Conservation (phyloP, 2,797 vertebrate species). For the Coilia nasus region DNA sequence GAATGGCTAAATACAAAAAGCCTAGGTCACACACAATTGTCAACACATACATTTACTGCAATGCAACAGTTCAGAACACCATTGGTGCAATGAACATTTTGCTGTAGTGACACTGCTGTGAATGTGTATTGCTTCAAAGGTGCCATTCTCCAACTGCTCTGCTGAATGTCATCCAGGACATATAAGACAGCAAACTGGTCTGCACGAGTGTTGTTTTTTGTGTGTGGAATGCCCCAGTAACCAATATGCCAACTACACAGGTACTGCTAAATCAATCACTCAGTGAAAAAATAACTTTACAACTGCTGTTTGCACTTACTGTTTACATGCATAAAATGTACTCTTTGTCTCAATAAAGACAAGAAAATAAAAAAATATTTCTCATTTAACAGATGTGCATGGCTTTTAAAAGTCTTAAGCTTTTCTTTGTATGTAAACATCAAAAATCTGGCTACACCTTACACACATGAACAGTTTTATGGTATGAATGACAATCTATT, state of each 20-base stretch:
- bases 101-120: neutral
- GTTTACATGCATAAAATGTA: conserved; percentile 52
- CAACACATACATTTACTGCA: neutral
- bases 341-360: too few relatives aligned
- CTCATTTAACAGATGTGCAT: too few relatives aligned
- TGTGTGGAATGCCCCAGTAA: conserved; percentile 66
- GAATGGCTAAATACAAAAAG: too few relatives aligned
- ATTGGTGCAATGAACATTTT: neutral
- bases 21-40: too few relatives aligned
- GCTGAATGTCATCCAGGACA: conserved; percentile 66
- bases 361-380: too few relatives aligned
- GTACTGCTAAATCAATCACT: neutral
- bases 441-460: too few relatives aligned
- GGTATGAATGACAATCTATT: too few relatives aligned
- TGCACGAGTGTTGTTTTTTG: conserved; percentile 77
- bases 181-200: conserved; percentile 54
- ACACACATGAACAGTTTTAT: too few relatives aligned
- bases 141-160: conserved; percentile 72
- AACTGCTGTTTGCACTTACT: too few relatives aligned
- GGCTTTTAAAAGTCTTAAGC: too few relatives aligned
- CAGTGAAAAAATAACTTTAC: neutral
- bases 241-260: conserved; percentile 33
- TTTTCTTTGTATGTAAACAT: too few relatives aligned
- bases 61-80: neutral
- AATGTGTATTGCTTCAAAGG: conserved; percentile 58